Conservation (phyloP, 2,113 vertebrate genomes). For the Dolichallabes microphthalmus region DNA sequence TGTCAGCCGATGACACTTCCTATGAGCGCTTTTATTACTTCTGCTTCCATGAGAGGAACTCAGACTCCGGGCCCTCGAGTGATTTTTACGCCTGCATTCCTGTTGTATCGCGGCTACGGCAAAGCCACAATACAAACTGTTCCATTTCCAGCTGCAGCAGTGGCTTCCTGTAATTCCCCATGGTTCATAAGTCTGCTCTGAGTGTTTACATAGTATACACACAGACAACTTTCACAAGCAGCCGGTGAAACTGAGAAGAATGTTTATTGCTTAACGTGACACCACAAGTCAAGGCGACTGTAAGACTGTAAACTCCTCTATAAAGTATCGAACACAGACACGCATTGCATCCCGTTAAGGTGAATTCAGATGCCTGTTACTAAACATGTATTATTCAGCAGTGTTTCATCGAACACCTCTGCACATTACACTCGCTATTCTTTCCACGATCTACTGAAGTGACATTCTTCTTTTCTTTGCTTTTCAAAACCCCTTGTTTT, state of each 20-base stretch:
- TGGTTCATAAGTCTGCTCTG: slow-evolving; percentile 33
- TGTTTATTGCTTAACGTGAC: slow-evolving; percentile 41
- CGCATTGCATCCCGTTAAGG: slow-evolving; percentile 9
- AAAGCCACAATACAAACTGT: slow-evolving; percentile 41
- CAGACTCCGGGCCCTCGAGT: slow-evolving; percentile 16
- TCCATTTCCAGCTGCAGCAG: slow-evolving; percentile 41
- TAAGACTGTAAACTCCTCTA: slow-evolving; percentile 13
- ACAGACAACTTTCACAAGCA: slow-evolving; percentile 28
- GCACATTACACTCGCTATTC: neutral
- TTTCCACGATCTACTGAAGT: neutral
- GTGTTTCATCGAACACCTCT: neutral
- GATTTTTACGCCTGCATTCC: slow-evolving; percentile 37
- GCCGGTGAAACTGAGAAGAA: slow-evolving; percentile 37
- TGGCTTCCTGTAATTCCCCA: slow-evolving; percentile 27
- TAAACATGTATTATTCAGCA: slow-evolving; percentile 13
- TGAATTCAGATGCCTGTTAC: slow-evolving; percentile 10
- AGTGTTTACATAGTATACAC: slow-evolving; percentile 41
- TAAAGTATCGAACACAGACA: slow-evolving; percentile 10
- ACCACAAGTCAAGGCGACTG: slow-evolving; percentile 36
- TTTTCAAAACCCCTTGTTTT: slow-evolving; percentile 7
- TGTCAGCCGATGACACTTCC: slow-evolving; percentile 55
- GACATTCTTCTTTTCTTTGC: neutral
- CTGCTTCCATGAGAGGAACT: slow-evolving; percentile 47
- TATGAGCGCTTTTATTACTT: slow-evolving; percentile 57
- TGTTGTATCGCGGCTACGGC: slow-evolving; percentile 29